Evolutionary conservation across 2,113 vertebrate genomes (phyloP).

Genomic region (Periophthalmus modestus): DNA sequence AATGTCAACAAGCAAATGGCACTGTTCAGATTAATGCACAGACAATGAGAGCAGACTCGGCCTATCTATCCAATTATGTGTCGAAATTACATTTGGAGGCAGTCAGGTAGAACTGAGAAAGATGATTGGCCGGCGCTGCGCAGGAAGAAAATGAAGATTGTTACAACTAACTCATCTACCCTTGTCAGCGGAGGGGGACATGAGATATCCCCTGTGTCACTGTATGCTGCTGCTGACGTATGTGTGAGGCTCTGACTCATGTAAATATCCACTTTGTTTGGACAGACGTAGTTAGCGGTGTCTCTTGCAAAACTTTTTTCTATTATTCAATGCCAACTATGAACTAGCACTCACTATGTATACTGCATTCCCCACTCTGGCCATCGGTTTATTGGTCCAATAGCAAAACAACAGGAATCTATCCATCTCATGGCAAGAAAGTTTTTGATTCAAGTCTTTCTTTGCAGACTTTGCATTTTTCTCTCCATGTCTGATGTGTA

Average conservation of each 20-base stretch:
- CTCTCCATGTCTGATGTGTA: too few species aligned
- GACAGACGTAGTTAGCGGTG: background rate
- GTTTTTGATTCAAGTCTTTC: too few species aligned
- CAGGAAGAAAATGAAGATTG: conserved; percentile 53
- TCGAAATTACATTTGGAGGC: conserved; percentile 71
- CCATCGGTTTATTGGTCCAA: too few species aligned
- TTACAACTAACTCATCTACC: conserved; percentile 55
- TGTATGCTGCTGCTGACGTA: background rate
- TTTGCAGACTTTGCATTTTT: too few species aligned
- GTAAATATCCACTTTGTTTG: conserved; percentile 11
- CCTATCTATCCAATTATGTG: conserved; percentile 73
- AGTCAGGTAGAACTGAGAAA: conserved; percentile 68
- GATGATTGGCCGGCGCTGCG: conserved; percentile 37
- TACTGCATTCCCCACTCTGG: too few species aligned
- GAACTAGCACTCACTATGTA: background rate
- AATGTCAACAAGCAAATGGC: conserved; percentile 64
- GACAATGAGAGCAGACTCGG: conserved; percentile 63
- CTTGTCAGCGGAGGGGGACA: conserved; percentile 41
- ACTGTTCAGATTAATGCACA: conserved; percentile 67
- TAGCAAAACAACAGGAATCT: too few species aligned
- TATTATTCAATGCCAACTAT: background rate
- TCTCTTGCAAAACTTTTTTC: background rate
- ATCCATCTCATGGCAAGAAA: too few species aligned
- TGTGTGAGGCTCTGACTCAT: background rate
- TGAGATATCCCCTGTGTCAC: background rate